phyloP scores from a whole-genome alignment of 2,113 vertebrate genomes.

The Saimiri boliviensis region DNA sequence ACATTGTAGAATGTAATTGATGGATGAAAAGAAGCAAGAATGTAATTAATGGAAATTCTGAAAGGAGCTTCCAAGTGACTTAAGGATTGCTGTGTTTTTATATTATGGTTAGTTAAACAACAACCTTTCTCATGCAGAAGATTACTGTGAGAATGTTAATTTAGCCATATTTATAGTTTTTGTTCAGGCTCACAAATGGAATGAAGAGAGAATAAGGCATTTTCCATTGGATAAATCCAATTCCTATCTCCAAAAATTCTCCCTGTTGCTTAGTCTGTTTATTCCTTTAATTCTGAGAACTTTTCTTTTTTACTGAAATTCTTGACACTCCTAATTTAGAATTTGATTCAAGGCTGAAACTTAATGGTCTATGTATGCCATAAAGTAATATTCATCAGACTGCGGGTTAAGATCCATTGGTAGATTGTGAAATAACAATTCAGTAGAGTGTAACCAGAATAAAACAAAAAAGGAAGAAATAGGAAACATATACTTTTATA shows the following conservation, averaged over 20 bases:
- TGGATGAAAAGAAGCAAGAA: background rate
- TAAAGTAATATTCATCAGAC: background rate
- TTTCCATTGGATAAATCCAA: background rate
- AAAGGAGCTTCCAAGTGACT: background rate
- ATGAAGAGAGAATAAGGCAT: slow-evolving; percentile 11
- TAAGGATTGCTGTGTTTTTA: background rate
- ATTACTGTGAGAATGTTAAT: background rate
- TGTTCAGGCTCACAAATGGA: background rate
- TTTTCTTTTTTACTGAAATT: background rate
- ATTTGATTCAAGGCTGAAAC: background rate
- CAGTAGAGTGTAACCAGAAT: background rate
- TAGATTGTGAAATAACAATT: background rate
- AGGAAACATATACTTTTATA: background rate
- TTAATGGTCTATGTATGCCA: background rate
- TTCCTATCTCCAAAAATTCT: background rate
- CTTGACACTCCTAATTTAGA: background rate
- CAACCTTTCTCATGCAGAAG: background rate
- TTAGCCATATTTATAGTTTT: background rate
- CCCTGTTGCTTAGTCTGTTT: background rate
- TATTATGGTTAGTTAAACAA: background rate
- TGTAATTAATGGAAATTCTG: background rate
- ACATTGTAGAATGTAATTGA: background rate
- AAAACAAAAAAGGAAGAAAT: background rate
- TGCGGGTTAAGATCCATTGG: background rate
- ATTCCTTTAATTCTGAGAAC: slow-evolving; percentile 1